phyloP scores from a whole-genome alignment of 2,797 vertebrate species.

The Rhynchotus rufescens region DNA sequence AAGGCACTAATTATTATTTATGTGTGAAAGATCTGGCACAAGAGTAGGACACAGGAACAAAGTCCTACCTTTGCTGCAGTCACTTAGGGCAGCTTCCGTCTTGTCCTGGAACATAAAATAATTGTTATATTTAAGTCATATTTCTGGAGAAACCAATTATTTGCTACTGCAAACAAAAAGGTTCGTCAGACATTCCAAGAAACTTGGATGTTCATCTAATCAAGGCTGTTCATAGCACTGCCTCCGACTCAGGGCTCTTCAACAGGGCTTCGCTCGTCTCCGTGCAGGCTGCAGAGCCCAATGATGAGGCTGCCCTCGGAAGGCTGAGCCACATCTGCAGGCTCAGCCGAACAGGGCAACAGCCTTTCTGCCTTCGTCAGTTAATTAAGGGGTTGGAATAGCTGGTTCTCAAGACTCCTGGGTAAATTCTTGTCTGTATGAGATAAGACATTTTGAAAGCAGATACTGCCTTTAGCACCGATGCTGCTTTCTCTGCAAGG shows the following conservation, averaged over 20 bases:
- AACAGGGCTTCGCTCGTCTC: neutral
- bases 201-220: neutral
- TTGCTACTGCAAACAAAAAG: neutral
- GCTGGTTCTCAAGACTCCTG: neutral
- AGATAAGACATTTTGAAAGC: neutral
- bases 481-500: neutral
- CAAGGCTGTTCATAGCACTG: neutral
- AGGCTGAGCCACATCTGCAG: slow-evolving; percentile 17
- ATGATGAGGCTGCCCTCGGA: neutral
- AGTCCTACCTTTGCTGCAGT: slow-evolving; percentile 91
- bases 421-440: neutral
- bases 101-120: slow-evolving; percentile 83
- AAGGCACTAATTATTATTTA: neutral
- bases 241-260: neutral
- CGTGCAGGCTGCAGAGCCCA: neutral
- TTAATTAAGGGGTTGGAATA: neutral
- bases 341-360: neutral
- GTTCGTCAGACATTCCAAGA: neutral
- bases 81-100: slow-evolving; percentile 88
- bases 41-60: neutral
- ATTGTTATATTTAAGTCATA: neutral
- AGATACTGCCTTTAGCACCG: neutral
- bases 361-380: neutral
- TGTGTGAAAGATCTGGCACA: neutral
- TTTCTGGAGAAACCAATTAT: neutral